Evolutionary conservation across 2,797 vertebrate genomes (phyloP), one percentile per base, ranked within the genome.

Genomic region (Chrysocyon brachyurus): DNA sequence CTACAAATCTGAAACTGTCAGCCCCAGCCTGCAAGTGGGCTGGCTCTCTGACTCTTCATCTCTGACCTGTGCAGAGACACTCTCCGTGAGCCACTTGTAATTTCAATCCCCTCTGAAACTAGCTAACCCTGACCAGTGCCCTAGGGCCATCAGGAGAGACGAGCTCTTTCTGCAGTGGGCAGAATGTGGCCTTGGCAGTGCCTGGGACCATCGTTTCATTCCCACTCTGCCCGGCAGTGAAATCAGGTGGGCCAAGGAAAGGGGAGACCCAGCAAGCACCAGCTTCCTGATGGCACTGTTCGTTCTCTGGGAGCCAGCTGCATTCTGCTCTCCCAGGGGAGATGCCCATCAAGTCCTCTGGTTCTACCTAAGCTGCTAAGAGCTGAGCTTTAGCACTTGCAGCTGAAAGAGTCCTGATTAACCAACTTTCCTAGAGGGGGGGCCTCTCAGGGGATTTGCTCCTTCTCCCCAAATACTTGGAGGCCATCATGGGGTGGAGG

Each of bases 241-340:
- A 61, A 56, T 36, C 10, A 7, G 59, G 31, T 26, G 2, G 6
- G 33, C 40, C 79, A 12, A 26, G 77, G 36, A 2, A 14, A 33
- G 40, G 19, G 54, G 90, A 15, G 0, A 1, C n/a, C 40, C 52
- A 12, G 36, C 56, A 49, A 22, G 21, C 22, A 3, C 26, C 63
- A 2, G 17, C 1, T 2, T 46, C 54, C 40, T 2, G 8, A 22
- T 28, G n/a, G 21, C 1, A 0, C 59, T 5, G 0, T 17, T 85
- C 4, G 3, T 33, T 9, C 22, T 64, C 64, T 17, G 5, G 36
- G 52, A 12, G 5, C 57, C 52, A n/a, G 22, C 6, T 12, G 33
- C 49, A 24, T 61, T 16, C 15, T 36, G 86, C 33, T 9, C 1
- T 70, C 12, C 15, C 22, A 3, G 3, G 54, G 77, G 19, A 12